A percentile compares a stretch with the other conserved stretches of the same genome.
Evolutionary conservation across 2,797 vertebrate genomes (phyloP).

Genomic region (Protosalanx chinensis): DNA sequence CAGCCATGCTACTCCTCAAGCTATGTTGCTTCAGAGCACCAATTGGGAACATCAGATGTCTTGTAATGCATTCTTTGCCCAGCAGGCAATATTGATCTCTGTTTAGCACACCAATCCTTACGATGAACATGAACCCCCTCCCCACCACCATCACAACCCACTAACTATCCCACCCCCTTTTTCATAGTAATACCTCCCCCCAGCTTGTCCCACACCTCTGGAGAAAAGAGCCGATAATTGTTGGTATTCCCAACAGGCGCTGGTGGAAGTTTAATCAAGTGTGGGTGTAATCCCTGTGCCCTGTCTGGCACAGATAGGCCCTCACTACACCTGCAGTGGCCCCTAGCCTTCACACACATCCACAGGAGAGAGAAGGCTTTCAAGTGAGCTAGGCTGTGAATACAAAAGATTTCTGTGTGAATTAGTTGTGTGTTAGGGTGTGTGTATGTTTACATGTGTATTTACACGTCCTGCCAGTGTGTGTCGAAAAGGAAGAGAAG

Average conservation of each 20-base stretch:
- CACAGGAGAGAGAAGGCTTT: slow-evolving; percentile 53
- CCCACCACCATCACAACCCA: slow-evolving; percentile 16
- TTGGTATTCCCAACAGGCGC: slow-evolving; percentile 72
- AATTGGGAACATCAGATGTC: slow-evolving; percentile 59
- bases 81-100: slow-evolving; percentile 72
- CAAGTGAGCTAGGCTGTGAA: slow-evolving; percentile 47
- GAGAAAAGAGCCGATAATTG: slow-evolving; percentile 72
- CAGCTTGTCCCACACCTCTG: slow-evolving; percentile 46
- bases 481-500: not conserved
- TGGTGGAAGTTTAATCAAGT: slow-evolving; percentile 71
- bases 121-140: slow-evolving; percentile 60
- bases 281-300: slow-evolving; percentile 64
- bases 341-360: slow-evolving; percentile 48
- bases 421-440: slow-evolving; percentile 17
- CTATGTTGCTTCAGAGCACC: slow-evolving; percentile 46
- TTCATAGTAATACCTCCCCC: slow-evolving; percentile 25
- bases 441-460: slow-evolving; percentile 15
- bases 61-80: slow-evolving; percentile 54
- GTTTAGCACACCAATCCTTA: slow-evolving; percentile 59
- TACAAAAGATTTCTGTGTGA: slow-evolving; percentile 33
- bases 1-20: slow-evolving; percentile 45
- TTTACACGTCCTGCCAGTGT: slow-evolving; percentile 14
- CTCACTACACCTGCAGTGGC: slow-evolving; percentile 62
- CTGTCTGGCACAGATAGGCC: slow-evolving; percentile 68
- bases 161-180: slow-evolving; percentile 28